Evolutionary conservation across 2,888 invertebrate genomes (phyloP).

Genomic region (Drosophila affinis): DNA sequence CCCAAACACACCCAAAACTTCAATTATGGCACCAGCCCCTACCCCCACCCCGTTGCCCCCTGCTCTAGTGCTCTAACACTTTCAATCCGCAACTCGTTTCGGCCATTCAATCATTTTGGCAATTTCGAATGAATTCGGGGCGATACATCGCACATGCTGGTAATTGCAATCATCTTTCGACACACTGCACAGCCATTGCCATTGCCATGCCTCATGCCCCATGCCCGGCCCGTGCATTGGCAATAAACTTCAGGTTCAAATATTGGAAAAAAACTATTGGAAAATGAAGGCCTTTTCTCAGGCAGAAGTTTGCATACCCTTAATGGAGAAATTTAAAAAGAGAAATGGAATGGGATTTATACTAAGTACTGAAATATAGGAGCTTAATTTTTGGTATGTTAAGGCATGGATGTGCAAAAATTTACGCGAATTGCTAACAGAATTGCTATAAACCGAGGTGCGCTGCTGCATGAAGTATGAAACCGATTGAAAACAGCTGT

Average conservation of each 20-base stretch:
- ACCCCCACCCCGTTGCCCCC: neutral
- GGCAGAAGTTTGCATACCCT: neutral
- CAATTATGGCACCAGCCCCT: slow-evolving; percentile 35
- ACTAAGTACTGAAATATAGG: too few species aligned
- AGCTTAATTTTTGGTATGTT: too few species aligned
- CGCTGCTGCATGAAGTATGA: neutral
- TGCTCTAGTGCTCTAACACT: slow-evolving; percentile 12
- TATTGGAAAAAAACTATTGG: neutral
- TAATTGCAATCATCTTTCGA: slow-evolving; percentile 69
- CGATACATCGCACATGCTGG: slow-evolving; percentile 27
- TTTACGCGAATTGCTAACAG: too few species aligned
- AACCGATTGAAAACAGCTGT: neutral
- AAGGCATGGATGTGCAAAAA: too few species aligned
- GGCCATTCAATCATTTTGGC: slow-evolving; percentile 50
- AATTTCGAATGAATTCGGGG: slow-evolving; percentile 17
- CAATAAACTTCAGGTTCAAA: slow-evolving; percentile 52
- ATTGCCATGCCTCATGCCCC: too few species aligned
- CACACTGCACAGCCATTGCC: slow-evolving; percentile 20
- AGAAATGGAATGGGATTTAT: too few species aligned
- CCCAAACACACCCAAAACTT: slow-evolving; percentile 27
- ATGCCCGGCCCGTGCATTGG: slow-evolving; percentile 5
- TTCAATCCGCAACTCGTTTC: slow-evolving; percentile 42
- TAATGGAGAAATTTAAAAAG: neutral
- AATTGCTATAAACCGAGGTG: neutral
- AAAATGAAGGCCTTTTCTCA: neutral